Conservation (phyloP, 1,140 invertebrate species). For the Latrodectus geometricus region DNA sequence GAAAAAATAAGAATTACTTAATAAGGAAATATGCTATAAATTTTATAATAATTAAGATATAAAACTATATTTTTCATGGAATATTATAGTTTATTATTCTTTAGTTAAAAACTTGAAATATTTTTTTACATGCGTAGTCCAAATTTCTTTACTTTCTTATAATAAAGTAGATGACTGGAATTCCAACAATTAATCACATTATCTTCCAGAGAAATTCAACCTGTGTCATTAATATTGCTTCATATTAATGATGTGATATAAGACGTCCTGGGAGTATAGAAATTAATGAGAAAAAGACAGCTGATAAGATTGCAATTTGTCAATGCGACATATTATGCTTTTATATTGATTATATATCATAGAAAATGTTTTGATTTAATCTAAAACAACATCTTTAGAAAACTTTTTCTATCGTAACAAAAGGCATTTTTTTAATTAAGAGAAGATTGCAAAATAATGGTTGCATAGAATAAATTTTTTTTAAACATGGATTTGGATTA, state of each 20-base stretch:
- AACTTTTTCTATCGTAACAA: no score
- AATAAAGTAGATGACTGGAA: not conserved
- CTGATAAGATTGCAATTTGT: slow-evolving; percentile 35
- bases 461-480: no score
- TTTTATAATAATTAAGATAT: no score
- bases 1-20: no score
- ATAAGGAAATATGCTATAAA: no score
- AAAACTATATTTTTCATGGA: no score
- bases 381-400: not conserved
- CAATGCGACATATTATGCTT: slow-evolving; percentile 13
- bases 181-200: not conserved
- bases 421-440: no score
- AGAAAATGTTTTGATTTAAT: slow-evolving; percentile 10
- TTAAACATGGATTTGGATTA: no score
- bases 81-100: no score
- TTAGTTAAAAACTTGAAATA: no score
- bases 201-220: not conserved
- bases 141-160: slow-evolving; percentile 1
- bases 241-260: slow-evolving; percentile 7
- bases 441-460: no score
- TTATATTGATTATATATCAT: slow-evolving; percentile 22
- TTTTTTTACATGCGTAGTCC: no score
- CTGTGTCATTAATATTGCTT: slow-evolving; percentile 28
- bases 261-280: slow-evolving; percentile 8
- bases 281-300: slow-evolving; percentile 23